Conservation (phyloP, 1,140 invertebrate genomes). For the Drosophila ficusphila region DNA sequence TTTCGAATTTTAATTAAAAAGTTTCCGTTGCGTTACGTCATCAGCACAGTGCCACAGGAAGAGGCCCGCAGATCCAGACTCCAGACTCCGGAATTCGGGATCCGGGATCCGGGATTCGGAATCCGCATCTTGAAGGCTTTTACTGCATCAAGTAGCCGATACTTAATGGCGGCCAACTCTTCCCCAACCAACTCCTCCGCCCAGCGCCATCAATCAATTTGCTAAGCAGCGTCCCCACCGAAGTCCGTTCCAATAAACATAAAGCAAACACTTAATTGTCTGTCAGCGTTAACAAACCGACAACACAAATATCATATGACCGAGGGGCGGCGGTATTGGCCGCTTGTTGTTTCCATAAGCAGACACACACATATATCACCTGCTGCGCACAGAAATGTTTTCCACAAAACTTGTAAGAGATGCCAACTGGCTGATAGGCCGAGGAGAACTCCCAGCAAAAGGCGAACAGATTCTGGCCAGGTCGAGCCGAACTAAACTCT, state of each 20-base stretch:
- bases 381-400: conserved; percentile 78
- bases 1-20: conserved; percentile 83
- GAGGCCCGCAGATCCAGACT: conserved; percentile 20
- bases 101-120: neutral
- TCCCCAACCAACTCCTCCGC: conserved; percentile 40
- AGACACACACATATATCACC: conserved; percentile 79
- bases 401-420: conserved; percentile 81
- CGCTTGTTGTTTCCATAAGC: conserved; percentile 52
- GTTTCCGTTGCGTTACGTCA: conserved; percentile 75
- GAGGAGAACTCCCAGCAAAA: conserved; percentile 51
- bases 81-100: no score
- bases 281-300: conserved; percentile 81
- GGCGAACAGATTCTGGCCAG: conserved; percentile 5
- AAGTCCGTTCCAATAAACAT: conserved; percentile 82
- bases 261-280: conserved; percentile 82
- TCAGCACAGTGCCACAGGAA: conserved; percentile 52
- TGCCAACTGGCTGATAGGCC: conserved; percentile 64
- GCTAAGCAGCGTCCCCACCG: conserved; percentile 62
- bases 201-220: conserved; percentile 72
- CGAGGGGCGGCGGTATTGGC: conserved; percentile 30
- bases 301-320: conserved; percentile 82
- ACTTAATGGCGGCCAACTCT: conserved; percentile 57
- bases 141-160: conserved; percentile 67
- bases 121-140: conserved; percentile 39
- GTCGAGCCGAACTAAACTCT: conserved; percentile 40